Base-by-base conservation (phyloP, 1,140 invertebrate species). In the Calliopsis andreniformis region DNA sequence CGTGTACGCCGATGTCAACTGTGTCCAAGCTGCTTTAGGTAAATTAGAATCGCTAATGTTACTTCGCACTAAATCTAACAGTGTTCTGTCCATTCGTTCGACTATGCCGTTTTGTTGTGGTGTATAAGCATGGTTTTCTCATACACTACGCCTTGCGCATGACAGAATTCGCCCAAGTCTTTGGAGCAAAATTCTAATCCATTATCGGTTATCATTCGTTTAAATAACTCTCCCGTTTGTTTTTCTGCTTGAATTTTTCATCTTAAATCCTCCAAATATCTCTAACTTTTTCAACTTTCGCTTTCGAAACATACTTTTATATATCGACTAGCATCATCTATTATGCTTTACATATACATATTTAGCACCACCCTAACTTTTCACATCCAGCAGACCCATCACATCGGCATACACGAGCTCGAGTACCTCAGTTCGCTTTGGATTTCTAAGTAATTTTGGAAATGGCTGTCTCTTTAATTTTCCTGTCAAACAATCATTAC, bases 291-390 rank as follows among this genome's bases (percentile, higher is more conserved):
- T 23, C 30, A n/a, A n/a, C n/a, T n/a, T n/a, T n/a, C n/a, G n/a
- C 55, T 53, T 10, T 68, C 10, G 45, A 73, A 43, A n/a, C 39
- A 68, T 32, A 79, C 49, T 7, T 45, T 47, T 1, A 47, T 66
- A 16, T 43, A 71, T 12, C 59, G 49, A 8, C 53, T 56, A 14
- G 39, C 62, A 67, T 79, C 69, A 32, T 79, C 59, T 20, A 39
- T 73, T n/a, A 79, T 62, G n/a, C n/a, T n/a, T n/a, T n/a, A n/a
- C n/a, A n/a, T n/a, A 28, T 39, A 61, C 53, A 49, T 72, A 78
- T 42, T 20, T 67, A 5, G 62, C 63, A 43, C 58, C 55, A 39
- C 63, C 56, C 10, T 49, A 45, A n/a, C 62, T 72, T 55, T 28
- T 66, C 0, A 56, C 67, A 8, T 28, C 43, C 35, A 63, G 59